Conservation (phyloP, 2,888 invertebrate genomes). For the Unio pictorum region DNA sequence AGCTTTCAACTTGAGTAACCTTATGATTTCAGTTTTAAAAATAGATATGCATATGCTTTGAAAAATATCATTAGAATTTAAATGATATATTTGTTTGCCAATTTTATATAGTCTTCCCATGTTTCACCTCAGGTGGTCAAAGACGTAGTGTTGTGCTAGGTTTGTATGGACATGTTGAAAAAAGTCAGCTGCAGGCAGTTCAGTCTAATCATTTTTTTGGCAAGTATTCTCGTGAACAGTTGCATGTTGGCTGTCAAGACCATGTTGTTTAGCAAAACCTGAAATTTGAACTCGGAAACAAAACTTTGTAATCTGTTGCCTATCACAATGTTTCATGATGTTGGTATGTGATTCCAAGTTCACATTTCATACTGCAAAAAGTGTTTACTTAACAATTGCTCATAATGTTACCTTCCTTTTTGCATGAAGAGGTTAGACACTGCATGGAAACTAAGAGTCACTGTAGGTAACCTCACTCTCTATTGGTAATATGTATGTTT, state of each 20-base stretch:
- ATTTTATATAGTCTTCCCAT: background rate
- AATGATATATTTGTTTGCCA: constrained; percentile 1
- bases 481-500: no score
- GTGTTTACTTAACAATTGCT: no score
- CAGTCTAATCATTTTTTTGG: constrained; percentile 4
- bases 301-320: no score
- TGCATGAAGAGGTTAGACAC: no score
- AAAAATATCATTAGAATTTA: background rate
- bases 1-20: background rate
- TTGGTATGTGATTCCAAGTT: no score
- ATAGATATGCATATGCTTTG: background rate
- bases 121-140: constrained; percentile 31
- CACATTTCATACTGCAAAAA: no score
- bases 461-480: no score
- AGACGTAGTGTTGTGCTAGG: constrained; percentile 36
- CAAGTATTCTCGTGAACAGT: constrained; percentile 13
- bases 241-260: background rate
- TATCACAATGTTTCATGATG: no score
- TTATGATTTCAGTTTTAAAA: background rate
- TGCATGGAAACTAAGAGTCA: no score
- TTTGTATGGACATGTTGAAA: constrained; percentile 38
- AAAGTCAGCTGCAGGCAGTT: background rate
- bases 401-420: no score
- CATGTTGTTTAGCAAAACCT: background rate
- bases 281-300: background rate